Evolutionary conservation across 2,797 vertebrate genomes (phyloP), one percentile per base, ranked within the genome.

Genomic region (Notoglanidium macrostoma): DNA sequence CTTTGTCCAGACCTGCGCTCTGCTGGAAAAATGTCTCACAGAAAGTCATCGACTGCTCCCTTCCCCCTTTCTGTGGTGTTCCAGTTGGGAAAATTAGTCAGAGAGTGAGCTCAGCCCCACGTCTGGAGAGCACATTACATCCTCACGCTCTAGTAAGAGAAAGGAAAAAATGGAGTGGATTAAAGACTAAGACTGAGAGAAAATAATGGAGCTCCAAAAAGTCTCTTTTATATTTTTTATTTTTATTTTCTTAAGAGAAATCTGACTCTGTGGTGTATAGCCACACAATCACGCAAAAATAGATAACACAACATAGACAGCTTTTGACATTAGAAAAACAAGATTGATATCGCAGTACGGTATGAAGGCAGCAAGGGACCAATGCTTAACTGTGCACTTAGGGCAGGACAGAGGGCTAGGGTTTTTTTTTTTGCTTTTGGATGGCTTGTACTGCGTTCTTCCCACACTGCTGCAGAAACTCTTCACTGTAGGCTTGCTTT

Each of bases 51-150:
- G 74, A 67, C 87, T 81, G 54, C 86, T 88, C 87, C 90, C 91
- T 86, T 85, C 88, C 89, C 88, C 87, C 85, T 86, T 87, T 87
- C 89, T 89, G 72, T 88, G 78, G 85, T 67, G 67, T 87, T 89
- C 87, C 88, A 89, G 90, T 90, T 87, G 91, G 87, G 90, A 91
- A 92, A 91, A 90, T 92, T 85, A 87, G 88, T 91, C 91, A 91
- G 91, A 89, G 91, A 89, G 90, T 90, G 90, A 91, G 89, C 88
- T 87, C 85, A 89, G 88, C 59, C 79, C 74, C 73, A 73, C 55
- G 91, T 91, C 91, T 92, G 91, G 88, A 93, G 91, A 92, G 85
- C 87, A 88, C 90, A 92, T 91, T 92, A 91, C 87, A 87, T 85
- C 63, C 79, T 82, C 49, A 51, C 14, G 46, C 59, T 85, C 77